phyloP scores from a whole-genome alignment of 2,888 invertebrate genomes.

The Lepas anatifera region DNA sequence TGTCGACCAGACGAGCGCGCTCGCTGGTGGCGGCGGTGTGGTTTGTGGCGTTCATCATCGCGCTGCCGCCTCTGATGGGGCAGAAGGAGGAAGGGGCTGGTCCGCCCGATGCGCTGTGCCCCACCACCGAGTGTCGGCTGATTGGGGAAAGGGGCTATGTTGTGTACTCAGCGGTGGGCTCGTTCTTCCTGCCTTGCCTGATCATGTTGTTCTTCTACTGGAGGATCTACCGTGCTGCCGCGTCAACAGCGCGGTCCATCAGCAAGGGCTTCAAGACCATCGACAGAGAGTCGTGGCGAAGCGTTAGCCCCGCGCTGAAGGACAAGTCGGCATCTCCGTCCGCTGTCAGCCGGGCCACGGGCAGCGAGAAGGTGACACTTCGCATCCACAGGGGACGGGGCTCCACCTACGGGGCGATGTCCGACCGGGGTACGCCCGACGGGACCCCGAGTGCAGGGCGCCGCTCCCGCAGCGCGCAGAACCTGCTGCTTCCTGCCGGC shows the following conservation, averaged over 20 bases:
- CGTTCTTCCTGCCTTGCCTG: conserved; percentile 94
- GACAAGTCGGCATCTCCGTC: too few species aligned
- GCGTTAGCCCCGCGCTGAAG: too few species aligned
- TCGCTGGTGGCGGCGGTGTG: conserved; percentile 81
- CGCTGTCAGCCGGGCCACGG: too few species aligned
- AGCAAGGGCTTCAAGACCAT: conserved; percentile 46
- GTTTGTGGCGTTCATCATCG: conserved; percentile 91
- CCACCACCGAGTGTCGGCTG: conserved; percentile 70
- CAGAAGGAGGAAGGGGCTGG: conserved; percentile 56
- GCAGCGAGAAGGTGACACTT: conserved; percentile 70
- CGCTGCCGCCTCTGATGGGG: conserved; percentile 88
- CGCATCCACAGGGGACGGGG: conserved; percentile 69
- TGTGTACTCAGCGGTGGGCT: conserved; percentile 92
- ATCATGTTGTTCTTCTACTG: conserved; percentile 98
- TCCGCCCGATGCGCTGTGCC: conserved; percentile 39
- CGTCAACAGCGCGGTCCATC: conserved; percentile 80
- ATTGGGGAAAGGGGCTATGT: conserved; percentile 93
- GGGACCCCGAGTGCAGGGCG: too few species aligned
- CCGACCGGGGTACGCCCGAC: conserved; percentile 31
- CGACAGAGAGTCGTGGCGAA: conserved; percentile 48
- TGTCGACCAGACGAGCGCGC: conserved; percentile 70
- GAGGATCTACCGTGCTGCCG: conserved; percentile 89
- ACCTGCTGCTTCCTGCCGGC: not conserved
- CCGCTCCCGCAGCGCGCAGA: too few species aligned
- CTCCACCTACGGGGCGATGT: conserved; percentile 23